Conservation (phyloP, 1,140 invertebrate genomes). For the Aphaenogaster rudis region DNA sequence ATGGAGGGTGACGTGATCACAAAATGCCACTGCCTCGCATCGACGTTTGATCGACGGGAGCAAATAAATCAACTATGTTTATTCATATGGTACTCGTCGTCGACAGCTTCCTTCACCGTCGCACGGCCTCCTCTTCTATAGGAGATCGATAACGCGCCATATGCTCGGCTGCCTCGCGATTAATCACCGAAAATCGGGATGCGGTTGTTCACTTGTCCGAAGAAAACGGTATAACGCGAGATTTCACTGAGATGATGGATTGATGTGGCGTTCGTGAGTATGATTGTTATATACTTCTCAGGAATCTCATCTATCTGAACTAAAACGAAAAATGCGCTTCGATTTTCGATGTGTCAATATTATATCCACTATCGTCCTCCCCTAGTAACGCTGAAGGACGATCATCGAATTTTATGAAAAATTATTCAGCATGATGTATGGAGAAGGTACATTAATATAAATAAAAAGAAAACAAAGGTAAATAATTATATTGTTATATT, state of each 20-base stretch:
- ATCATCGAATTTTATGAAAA: background rate
- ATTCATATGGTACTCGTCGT: conserved; percentile 27
- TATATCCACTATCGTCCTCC: too few relatives aligned
- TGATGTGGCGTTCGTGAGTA: background rate
- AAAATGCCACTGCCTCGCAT: background rate
- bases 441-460: background rate
- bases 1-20: conserved; percentile 8
- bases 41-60: conserved; percentile 29
- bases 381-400: background rate
- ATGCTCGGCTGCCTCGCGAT: conserved; percentile 1
- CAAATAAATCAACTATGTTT: conserved; percentile 42
- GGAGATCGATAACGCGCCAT: background rate
- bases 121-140: background rate
- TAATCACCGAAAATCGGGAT: conserved; percentile 32
- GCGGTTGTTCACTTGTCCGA: conserved; percentile 1
- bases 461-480: background rate
- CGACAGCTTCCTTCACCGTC: background rate
- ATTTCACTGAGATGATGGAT: conserved; percentile 13
- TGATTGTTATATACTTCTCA: background rate
- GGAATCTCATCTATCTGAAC: conserved; percentile 4
- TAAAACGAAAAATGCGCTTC: conserved; percentile 1
- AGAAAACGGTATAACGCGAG: background rate
- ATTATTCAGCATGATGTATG: background rate
- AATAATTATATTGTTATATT: background rate
- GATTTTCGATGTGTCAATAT: conserved; percentile 11